Percentiles rank a stretch among this genome's conserved stretches.
These are phyloP conservation scores for Anisognathus igniventris DNA, from an alignment of 2,797 vertebrate genomes.

Conservation along the genomic window DNA sequence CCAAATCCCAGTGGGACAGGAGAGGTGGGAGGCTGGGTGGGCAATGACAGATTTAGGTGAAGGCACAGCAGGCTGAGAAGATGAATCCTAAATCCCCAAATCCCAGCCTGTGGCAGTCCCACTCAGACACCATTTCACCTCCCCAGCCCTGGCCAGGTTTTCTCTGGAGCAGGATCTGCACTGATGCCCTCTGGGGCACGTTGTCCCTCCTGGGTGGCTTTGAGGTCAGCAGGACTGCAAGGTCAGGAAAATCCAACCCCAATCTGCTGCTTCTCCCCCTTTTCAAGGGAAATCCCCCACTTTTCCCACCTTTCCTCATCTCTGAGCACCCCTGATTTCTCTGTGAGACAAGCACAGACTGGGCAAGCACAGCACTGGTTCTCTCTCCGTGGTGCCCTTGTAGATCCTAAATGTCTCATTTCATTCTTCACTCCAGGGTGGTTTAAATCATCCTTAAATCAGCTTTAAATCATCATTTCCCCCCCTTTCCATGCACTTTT, in stretches of 20 bases:
- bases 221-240: neutral
- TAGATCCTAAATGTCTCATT: neutral
- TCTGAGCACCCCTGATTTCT: neutral
- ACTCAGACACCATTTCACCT: neutral
- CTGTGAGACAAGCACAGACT: rapidly evolving
- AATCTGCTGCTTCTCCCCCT: neutral
- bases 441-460: neutral
- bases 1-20: neutral
- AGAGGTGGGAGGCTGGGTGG: neutral
- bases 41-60: rapidly evolving
- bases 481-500: neutral
- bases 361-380: rapidly evolving
- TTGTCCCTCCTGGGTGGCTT: rapidly evolving
- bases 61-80: neutral
- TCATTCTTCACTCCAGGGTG: neutral
- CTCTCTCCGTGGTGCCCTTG: rapidly evolving
- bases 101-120: neutral
- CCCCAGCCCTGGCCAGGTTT: neutral
- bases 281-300: neutral
- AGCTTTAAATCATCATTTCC: neutral
- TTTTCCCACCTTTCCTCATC: neutral
- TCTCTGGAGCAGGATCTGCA: neutral
- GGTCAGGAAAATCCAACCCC: neutral
- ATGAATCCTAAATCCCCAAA: rapidly evolving
- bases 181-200: rapidly evolving